A percentile compares a stretch with the other conserved stretches of the same genome.
Evolutionary conservation across 2,888 invertebrate species (phyloP).

Genomic region (Sminthurinus aureus): DNA sequence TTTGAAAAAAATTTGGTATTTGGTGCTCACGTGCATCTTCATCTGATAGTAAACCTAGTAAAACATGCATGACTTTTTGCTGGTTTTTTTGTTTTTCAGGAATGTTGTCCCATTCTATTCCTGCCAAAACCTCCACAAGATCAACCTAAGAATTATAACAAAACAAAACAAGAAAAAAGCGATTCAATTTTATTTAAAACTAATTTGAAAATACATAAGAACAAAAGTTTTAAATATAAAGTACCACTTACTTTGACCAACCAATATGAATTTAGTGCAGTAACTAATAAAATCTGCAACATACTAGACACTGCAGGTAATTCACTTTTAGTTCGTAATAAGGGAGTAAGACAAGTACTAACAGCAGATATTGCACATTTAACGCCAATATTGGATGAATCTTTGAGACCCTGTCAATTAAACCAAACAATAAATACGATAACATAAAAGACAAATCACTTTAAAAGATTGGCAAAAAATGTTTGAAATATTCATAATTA

Average conservation of each 20-base stretch:
- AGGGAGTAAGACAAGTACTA: conserved; percentile 67
- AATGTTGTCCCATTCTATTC: conserved; percentile 53
- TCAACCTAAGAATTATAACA: conserved; percentile 70
- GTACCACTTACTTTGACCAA: conserved; percentile 73
- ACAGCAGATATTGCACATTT: conserved; percentile 69
- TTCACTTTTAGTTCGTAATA: conserved; percentile 73
- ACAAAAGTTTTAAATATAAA: conserved; percentile 5
- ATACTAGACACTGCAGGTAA: conserved; percentile 66
- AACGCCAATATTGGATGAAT: conserved; percentile 56
- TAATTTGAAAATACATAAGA: no score
- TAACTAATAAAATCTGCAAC: conserved; percentile 70
- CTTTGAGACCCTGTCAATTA: conserved; percentile 71
- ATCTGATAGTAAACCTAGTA: conserved; percentile 74
- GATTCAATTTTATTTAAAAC: no score
- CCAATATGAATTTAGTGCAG: conserved; percentile 82
- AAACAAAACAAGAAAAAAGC: conserved; percentile 5
- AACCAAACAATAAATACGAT: conserved; percentile 49
- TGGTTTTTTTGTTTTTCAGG: conserved; percentile 64
- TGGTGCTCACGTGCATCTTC: conserved; percentile 81
- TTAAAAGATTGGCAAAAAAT: not conserved
- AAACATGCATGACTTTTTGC: conserved; percentile 70
- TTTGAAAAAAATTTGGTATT: no score
- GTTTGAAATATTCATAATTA: not conserved
- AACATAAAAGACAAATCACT: no score
- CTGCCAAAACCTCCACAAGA: conserved; percentile 71